Evolutionary conservation across 2,888 invertebrate species (phyloP), one percentile per base, ranked within the genome.

Genomic region (Ennomos erosarius): DNA sequence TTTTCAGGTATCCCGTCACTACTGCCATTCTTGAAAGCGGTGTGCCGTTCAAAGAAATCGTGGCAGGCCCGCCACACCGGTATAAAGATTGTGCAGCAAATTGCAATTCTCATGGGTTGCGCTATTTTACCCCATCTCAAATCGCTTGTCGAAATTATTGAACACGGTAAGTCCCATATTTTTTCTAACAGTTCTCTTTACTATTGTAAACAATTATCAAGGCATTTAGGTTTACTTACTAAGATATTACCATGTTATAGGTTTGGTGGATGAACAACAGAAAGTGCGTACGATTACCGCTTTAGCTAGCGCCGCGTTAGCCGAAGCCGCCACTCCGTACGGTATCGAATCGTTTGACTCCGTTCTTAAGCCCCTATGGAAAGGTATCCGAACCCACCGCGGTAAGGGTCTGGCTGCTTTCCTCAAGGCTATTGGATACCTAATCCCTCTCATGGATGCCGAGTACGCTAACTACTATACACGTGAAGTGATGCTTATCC

Each of bases 261-360:
- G 97, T 51, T 89, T 99, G 73, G 98, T 99, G 0, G 99, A 99
- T 82, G 99, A 99, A 76, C 99, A 99, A 81, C 99, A 99, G 82
- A 99, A 99, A 93, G 99, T 99, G 16, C 95, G 99, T 60, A 99
- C 99, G 0, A 99, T 99, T 76, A 99, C 99, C 1, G 99, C 99
- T 33, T 92, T 99, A 77, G 99, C 99, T 10, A 96, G 99, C 78
- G 99, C 99, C 36, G 99, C 99, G 0, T 93, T 99, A 34, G 99
- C 99, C 12, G 99, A 99, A 93, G 99, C 99, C 10, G 99, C 99
- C 10, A 99, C 99, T 0, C 99, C 99, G 0, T 99, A 99, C 79
- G 99, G 99, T 93, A 99, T 99, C 79, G 99, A 99, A 87, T 99
- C 99, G 56, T 99, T 99, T 86, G 99, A 99, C 91, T 99, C 99